Evolutionary conservation across 2,888 invertebrate genomes (phyloP).

Genomic region (Chalcosyrphus nemorum): DNA sequence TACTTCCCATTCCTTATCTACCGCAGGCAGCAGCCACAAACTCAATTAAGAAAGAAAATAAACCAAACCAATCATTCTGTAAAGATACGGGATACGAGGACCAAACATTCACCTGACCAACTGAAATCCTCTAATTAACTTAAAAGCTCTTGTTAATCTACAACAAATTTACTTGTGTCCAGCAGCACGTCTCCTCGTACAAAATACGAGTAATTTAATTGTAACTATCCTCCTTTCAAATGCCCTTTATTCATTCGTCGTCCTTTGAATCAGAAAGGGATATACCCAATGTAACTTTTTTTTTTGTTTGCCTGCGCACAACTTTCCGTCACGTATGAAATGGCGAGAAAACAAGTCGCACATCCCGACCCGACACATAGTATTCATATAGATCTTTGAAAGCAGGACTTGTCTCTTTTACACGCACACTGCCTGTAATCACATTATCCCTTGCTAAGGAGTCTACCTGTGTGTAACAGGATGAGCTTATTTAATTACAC

Average conservation of each 20-base stretch:
- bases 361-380: too few species aligned
- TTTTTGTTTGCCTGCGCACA: not conserved
- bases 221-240: not conserved
- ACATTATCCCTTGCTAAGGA: slow-evolving; percentile 13
- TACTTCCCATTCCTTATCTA: not conserved
- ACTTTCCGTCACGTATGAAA: not conserved
- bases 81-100: not conserved
- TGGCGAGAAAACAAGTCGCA: not conserved
- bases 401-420: not conserved
- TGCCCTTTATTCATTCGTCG: not conserved
- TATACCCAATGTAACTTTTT: not conserved
- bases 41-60: not conserved
- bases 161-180: slow-evolving; percentile 16
- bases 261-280: not conserved
- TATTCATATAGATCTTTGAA: not conserved
- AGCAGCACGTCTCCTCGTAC: not conserved
- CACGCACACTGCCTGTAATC: not conserved
- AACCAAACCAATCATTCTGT: not conserved
- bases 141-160: slow-evolving; percentile 38
- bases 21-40: not conserved
- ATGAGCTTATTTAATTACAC: slow-evolving; percentile 51
- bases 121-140: slow-evolving; percentile 31
- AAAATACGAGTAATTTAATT: not conserved
- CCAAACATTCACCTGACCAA: not conserved
- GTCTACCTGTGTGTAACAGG: slow-evolving; percentile 28